Evolutionary conservation across 2,888 invertebrate genomes (phyloP).

Genomic region (Merodon equestris): DNA sequence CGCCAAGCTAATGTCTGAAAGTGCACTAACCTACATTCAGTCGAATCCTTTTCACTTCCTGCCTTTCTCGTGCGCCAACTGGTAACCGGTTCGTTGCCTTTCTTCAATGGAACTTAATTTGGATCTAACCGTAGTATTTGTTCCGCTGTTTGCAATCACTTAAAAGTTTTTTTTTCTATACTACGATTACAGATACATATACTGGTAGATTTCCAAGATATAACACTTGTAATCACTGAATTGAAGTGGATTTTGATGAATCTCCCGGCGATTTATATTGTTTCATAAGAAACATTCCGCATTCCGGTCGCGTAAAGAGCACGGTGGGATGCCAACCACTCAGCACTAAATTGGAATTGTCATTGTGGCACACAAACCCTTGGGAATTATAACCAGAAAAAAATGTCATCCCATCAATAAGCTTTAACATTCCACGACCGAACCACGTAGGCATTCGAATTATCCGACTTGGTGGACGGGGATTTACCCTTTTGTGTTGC

Average conservation of each 20-base stretch:
- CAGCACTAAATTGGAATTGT: too few species aligned
- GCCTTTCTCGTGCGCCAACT: too few species aligned
- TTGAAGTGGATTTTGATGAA: background rate
- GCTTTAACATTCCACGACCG: background rate
- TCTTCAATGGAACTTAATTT: conserved; percentile 34
- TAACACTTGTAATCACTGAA: background rate
- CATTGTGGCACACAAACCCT: background rate
- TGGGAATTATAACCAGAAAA: background rate
- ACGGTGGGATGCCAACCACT: background rate
- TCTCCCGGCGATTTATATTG: background rate
- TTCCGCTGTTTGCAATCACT: conserved; percentile 40
- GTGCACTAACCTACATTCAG: conserved; percentile 13
- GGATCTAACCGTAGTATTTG: conserved; percentile 31
- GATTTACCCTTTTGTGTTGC: background rate
- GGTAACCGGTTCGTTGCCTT: background rate
- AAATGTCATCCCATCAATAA: background rate
- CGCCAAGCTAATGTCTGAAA: conserved; percentile 22
- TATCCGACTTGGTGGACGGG: background rate
- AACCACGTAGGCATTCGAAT: conserved; percentile 5
- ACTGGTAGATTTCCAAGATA: conserved; percentile 9
- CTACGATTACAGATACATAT: conserved; percentile 15
- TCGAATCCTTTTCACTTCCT: conserved; percentile 10
- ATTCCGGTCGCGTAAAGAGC: background rate
- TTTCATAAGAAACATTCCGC: background rate
- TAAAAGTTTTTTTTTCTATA: conserved; percentile 10